These are phyloP conservation scores for Danio rerio DNA, from an alignment of 2,113 vertebrate genomes.

Conservation along the genomic window DNA sequence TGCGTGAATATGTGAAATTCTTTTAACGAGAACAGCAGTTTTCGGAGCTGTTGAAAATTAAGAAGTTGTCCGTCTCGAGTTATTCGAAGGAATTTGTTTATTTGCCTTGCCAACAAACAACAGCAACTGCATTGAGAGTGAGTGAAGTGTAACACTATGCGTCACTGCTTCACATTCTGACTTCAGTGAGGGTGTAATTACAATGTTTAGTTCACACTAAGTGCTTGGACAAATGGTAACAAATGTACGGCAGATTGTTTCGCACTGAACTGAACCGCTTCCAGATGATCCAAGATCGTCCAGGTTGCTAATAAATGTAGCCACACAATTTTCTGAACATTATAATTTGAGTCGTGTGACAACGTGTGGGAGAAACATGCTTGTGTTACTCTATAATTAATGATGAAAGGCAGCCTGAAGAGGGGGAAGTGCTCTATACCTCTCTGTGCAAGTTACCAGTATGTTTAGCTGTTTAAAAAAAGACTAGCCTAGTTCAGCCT, in stretches of 20 bases:
- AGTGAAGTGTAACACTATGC: background rate
- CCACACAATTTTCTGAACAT: background rate
- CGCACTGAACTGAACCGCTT: constrained; percentile 2
- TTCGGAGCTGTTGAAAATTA: constrained; percentile 3
- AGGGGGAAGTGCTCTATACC: background rate
- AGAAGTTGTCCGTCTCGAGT: background rate
- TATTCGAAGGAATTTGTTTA: constrained; percentile 1
- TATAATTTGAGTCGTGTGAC: constrained; percentile 11
- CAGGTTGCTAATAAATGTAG: background rate
- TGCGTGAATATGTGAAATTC: constrained; percentile 1
- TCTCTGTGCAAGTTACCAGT: background rate
- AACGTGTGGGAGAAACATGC: background rate
- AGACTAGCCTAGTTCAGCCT: background rate
- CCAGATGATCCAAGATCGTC: background rate
- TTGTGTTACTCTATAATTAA: constrained; percentile 19
- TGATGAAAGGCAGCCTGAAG: background rate
- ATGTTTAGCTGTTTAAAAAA: background rate
- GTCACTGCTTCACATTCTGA: constrained; percentile 29
- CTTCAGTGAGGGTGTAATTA: background rate
- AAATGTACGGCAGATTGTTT: background rate
- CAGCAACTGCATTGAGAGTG: background rate
- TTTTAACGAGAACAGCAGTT: background rate
- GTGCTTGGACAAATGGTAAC: background rate
- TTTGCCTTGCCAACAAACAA: constrained; percentile 4
- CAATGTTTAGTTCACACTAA: background rate